These are phyloP conservation scores for Elgaria multicarinata DNA, from an alignment of 2,113 vertebrate species.

Conservation along the genomic window DNA sequence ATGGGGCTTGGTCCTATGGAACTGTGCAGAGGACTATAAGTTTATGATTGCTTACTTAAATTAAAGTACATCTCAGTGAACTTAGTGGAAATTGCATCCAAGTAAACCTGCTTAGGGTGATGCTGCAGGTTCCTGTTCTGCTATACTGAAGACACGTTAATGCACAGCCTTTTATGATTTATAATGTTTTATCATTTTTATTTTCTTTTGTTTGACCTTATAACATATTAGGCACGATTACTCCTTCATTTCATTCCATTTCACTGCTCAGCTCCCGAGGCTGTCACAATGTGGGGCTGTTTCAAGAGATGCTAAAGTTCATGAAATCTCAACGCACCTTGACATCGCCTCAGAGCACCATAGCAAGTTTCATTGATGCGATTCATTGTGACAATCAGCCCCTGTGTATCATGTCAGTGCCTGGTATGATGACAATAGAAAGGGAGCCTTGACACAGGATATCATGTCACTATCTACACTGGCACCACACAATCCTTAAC, in stretches of 20 bases:
- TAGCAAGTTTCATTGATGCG: constrained; percentile 42
- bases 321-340: constrained; percentile 50
- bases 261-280: background rate
- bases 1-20: background rate
- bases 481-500: constrained; percentile 27
- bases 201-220: constrained; percentile 19
- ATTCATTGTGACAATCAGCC: constrained; percentile 43
- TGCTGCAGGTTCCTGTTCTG: background rate
- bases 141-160: background rate
- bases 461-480: constrained; percentile 24
- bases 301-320: constrained; percentile 31
- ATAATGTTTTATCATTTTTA: background rate
- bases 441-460: constrained; percentile 29
- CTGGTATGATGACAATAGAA: constrained; percentile 53
- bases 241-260: background rate
- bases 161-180: background rate
- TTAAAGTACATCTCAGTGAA: background rate
- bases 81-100: background rate
- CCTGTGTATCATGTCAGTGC: constrained; percentile 23
- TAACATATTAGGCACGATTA: background rate
- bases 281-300: constrained; percentile 25
- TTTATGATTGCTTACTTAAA: background rate
- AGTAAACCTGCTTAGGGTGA: background rate
- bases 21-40: too few species aligned
- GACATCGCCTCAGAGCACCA: constrained; percentile 46